Base-by-base conservation (phyloP, 2,888 invertebrate species). In the Andrena praecox region DNA sequence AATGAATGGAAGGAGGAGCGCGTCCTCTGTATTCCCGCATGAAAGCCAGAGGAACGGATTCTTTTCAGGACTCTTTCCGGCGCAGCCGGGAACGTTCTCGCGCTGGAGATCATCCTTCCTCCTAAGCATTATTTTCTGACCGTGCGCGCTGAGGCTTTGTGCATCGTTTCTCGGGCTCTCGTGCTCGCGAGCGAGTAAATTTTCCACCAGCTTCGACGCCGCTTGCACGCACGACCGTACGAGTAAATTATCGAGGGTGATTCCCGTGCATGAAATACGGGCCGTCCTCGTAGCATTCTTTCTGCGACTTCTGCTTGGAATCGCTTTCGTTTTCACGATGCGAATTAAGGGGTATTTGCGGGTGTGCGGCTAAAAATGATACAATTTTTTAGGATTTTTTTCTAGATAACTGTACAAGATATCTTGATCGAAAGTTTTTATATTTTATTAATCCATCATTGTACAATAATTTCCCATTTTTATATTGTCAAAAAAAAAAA, bases 1-100 rank as follows among this genome's bases (percentile, higher is more conserved):
- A 7, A 56, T 80, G 83, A 83, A 83, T 83, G 63, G 70, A 74
- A 79, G 84, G 76, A 83, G 76, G 83, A 73, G 75, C 75, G 6
- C 31, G 56, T 81, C 77, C 56, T 75, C 63, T 77, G 68, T 76
- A 63, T 59, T 77, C 68, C 48, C 20, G 67, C 69, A 83, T 76
- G 69, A 80, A 79, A 82, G 77, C 42, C 42, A 12, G 56, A 5
- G 33, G 69, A 66, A 71, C 69, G 68, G 71, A 79, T 83, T 16
- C 84, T 73, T 73, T 83, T 83, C 60, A 77, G 71, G 56, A 76
- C 73, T 76, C 77, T 66, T 68, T 82, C 72, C 52, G 29, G 20
- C 52, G 29, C n/a, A 24, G 54, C 27, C 48, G 54, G 31, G 29
- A 67, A 20, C 76, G 42, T 64, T 81, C 68, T 66, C 56, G 29